These are phyloP conservation scores for Mormyrus proboscirostris DNA, from an alignment of 2,797 vertebrate species.

Conservation along the genomic window DNA sequence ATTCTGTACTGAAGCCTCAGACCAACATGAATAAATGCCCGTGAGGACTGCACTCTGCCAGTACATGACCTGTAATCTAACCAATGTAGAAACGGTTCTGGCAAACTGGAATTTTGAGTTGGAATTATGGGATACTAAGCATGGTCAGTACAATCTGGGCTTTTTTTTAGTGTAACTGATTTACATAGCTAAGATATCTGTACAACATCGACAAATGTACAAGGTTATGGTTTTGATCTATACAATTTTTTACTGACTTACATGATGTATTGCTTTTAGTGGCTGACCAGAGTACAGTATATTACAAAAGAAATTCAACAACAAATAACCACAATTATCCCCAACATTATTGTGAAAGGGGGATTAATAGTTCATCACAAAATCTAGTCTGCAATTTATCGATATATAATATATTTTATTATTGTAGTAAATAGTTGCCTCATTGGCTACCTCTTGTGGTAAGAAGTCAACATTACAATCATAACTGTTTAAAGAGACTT, in stretches of 20 bases:
- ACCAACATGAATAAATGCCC: not conserved
- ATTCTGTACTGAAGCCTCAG: not conserved
- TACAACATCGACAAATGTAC: not conserved
- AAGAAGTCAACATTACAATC: constrained; percentile 33
- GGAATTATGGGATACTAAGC: not conserved
- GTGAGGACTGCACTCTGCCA: not conserved
- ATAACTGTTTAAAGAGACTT: not conserved
- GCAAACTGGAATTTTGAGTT: not conserved
- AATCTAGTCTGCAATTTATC: not conserved
- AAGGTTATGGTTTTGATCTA: not conserved
- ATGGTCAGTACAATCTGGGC: not conserved
- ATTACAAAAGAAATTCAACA: not conserved
- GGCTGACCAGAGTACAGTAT: not conserved
- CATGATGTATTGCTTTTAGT: not conserved
- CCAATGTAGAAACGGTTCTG: not conserved
- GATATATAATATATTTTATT: not conserved
- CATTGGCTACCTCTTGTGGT: constrained; percentile 35
- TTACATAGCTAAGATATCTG: not conserved
- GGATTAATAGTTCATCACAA: not conserved
- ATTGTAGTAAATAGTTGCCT: not conserved
- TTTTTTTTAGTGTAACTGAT: not conserved
- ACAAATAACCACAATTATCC: not conserved
- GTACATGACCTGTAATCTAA: not conserved
- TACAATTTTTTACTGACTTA: not conserved
- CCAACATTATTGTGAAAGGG: not conserved